Evolutionary conservation across 2,797 vertebrate species (phyloP).

Genomic region (Lagodon rhomboides): DNA sequence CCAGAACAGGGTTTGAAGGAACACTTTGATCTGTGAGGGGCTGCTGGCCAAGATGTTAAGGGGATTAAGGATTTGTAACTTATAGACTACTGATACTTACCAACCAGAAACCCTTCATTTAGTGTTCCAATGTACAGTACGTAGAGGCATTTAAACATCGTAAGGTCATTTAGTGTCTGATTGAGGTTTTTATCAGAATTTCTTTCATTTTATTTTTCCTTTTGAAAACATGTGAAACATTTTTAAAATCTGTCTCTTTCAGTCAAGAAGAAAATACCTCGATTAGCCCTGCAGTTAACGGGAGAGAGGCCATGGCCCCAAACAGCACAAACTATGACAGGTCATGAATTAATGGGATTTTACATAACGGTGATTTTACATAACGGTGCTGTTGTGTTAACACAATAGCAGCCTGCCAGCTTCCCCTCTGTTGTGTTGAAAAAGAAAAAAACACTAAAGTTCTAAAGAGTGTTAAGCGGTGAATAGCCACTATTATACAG

Average conservation of each 20-base stretch:
- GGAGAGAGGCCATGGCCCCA: background rate
- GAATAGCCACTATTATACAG: too few species aligned
- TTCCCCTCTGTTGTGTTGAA: background rate
- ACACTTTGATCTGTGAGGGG: constrained; percentile 47
- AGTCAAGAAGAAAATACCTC: background rate
- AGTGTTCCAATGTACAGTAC: background rate
- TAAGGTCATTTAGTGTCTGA: background rate
- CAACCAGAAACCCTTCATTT: constrained; percentile 8
- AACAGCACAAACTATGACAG: background rate
- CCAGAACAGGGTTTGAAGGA: constrained; percentile 26
- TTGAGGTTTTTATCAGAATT: background rate
- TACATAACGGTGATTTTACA: constrained; percentile 3
- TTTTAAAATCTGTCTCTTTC: constrained; percentile 4
- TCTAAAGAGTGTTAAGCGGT: background rate
- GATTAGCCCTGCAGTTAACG: constrained; percentile 8
- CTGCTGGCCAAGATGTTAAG: constrained; percentile 33
- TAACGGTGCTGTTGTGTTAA: background rate
- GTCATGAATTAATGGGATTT: constrained; percentile 4
- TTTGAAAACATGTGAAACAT: background rate
- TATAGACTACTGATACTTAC: constrained; percentile 9
- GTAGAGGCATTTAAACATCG: background rate
- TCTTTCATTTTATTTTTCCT: background rate
- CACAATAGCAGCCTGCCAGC: background rate
- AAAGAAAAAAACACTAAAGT: background rate
- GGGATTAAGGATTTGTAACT: constrained; percentile 41